phyloP scores from a whole-genome alignment of 2,888 invertebrate species.

The Tanypteryx hageni region DNA sequence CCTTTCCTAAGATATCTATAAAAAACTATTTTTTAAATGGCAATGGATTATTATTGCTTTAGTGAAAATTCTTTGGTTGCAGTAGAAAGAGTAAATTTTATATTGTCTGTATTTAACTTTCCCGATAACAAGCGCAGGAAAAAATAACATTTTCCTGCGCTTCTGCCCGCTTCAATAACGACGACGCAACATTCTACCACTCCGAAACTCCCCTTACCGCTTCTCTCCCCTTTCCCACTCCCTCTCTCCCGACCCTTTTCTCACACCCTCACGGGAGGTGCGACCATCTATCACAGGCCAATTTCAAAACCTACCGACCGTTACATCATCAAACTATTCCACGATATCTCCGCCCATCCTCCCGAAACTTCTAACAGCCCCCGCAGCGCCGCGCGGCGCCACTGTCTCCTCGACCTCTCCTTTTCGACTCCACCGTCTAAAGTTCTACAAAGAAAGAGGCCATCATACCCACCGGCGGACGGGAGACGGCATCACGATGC shows the following conservation, averaged over 20 bases:
- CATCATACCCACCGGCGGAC: not conserved
- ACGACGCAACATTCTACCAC: not conserved
- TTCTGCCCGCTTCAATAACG: conserved; percentile 43
- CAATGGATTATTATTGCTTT: too few relatives aligned
- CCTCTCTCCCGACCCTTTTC: not conserved
- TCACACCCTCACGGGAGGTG: conserved; percentile 33
- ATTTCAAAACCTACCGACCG: conserved; percentile 54
- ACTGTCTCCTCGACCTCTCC: not conserved
- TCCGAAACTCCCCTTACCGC: not conserved
- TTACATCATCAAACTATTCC: conserved; percentile 34
- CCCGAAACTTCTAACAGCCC: not conserved
- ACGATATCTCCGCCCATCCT: not conserved
- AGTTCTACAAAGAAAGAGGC: not conserved
- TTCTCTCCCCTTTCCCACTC: not conserved
- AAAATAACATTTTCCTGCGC: not conserved
- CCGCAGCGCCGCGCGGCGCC: not conserved
- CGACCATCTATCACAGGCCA: conserved; percentile 50
- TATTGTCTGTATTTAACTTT: not conserved
- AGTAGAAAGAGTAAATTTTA: too few relatives aligned
- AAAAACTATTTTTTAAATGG: too few relatives aligned
- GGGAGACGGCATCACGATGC: not conserved
- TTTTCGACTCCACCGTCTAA: not conserved
- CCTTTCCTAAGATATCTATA: too few relatives aligned
- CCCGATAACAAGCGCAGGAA: not conserved
- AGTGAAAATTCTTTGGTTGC: too few relatives aligned